Evolutionary conservation across 2,888 invertebrate species (phyloP).

Genomic region (Tinea semifulvella): DNA sequence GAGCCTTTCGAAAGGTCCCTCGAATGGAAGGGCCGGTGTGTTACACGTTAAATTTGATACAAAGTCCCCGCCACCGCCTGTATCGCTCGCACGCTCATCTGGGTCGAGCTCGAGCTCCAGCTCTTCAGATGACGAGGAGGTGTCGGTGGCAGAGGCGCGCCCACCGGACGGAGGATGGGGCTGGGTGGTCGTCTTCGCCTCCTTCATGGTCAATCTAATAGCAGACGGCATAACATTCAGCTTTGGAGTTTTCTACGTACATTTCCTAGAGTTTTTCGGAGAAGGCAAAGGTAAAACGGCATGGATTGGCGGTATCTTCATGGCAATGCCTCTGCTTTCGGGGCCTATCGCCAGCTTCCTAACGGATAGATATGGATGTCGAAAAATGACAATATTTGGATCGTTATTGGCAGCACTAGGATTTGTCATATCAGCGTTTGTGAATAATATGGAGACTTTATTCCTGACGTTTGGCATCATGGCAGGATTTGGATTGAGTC

Average conservation of each 20-base stretch:
- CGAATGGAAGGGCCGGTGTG: conserved; percentile 39
- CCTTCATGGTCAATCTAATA: conserved; percentile 89
- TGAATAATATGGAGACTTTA: conserved; percentile 78
- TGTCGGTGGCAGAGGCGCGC: conserved; percentile 71
- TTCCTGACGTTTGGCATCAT: conserved; percentile 85
- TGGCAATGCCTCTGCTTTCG: conserved; percentile 88
- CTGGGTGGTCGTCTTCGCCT: conserved; percentile 90
- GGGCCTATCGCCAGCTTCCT: conserved; percentile 87
- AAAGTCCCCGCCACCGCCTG: conserved; percentile 47
- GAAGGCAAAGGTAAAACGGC: conserved; percentile 88
- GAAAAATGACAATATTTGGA: conserved; percentile 80
- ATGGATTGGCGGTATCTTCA: conserved; percentile 89
- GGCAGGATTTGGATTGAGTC: conserved; percentile 84
- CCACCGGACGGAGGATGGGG: conserved; percentile 93
- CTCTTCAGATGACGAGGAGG: conserved; percentile 70
- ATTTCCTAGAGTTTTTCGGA: conserved; percentile 85
- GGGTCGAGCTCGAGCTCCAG: conserved; percentile 58
- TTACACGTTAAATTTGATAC: conserved; percentile 70
- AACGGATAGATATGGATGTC: conserved; percentile 85
- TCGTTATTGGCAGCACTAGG: conserved; percentile 78
- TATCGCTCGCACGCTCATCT: conserved; percentile 35
- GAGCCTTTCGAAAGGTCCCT: conserved; percentile 5
- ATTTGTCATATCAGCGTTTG: conserved; percentile 79
- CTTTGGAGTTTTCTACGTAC: conserved; percentile 89
- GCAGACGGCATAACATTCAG: conserved; percentile 94